Evolutionary conservation across 2,113 vertebrate genomes (phyloP).

Genomic region (Leuciscus idus): DNA sequence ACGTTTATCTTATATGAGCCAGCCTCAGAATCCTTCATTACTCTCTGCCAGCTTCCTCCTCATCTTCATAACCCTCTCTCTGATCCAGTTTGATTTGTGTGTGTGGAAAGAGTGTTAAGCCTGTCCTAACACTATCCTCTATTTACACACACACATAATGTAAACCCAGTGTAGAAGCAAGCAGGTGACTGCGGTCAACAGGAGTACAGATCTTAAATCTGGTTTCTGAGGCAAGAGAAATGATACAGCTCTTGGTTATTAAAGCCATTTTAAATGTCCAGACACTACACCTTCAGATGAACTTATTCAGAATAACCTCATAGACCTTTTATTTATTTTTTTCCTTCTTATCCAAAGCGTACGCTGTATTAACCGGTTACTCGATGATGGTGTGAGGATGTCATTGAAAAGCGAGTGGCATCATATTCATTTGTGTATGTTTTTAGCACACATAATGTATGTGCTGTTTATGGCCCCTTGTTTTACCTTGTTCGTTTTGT

Average conservation of each 20-base stretch:
- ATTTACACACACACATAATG: neutral
- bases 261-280: slow-evolving; percentile 13
- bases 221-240: neutral
- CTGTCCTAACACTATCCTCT: neutral
- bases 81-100: slow-evolving; percentile 2
- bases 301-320: neutral
- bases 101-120: neutral
- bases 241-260: neutral
- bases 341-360: neutral
- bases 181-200: neutral
- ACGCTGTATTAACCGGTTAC: neutral
- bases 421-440: neutral
- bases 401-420: neutral
- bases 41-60: slow-evolving; percentile 1
- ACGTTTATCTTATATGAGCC: slow-evolving; percentile 23
- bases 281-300: neutral
- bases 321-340: neutral
- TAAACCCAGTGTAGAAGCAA: neutral
- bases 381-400: neutral
- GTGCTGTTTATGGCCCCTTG: neutral
- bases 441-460: neutral
- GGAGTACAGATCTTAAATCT: neutral
- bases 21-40: slow-evolving; percentile 14
- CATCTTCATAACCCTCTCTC: slow-evolving; percentile 20
- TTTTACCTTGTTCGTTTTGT: neutral